Evolutionary conservation across 2,797 vertebrate genomes (phyloP), one percentile per base, ranked within the genome.

Genomic region (Zenarchopterus dispar): DNA sequence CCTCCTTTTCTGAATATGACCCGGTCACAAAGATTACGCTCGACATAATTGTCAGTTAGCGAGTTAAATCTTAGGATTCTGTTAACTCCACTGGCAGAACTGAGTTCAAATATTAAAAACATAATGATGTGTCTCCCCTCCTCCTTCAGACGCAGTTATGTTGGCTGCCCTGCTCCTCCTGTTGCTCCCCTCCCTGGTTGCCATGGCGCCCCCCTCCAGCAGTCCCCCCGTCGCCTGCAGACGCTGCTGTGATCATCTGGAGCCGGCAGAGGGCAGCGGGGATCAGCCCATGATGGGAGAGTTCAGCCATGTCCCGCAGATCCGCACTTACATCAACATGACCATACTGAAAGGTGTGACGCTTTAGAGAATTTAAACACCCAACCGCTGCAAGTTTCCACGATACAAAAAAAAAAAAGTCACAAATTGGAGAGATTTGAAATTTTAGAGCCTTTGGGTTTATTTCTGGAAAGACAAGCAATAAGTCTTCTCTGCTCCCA

Each of bases 291-390:
- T 76, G 36, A 0, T n/a, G 15, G 0, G 33, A n/a, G 13, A 33
- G 55, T 67, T 67, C 0, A 91, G 84, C 36, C 53, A 80, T 0
- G 66, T 94, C 78, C 96, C 96, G 0, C 95, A 97, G 67, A 81
- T 98, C 71, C 95, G 91, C 69, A 94, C 97, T 2, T 96, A 93
- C 79, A 97, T 99, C 86, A 96, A 98, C 87, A 97, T 99, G 91
- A 97, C 96, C 55, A 99, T 99, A 73, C 93, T 99, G 67, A 99
- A 97, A 92, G 97, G 97, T 98, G 21, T 53, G 4, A 51, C 17
- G 43, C 10, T 31, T 36, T 52, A 36, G 13, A 33, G 31, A 33
- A 1, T 6, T 18, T 8, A 31, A 8, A 4, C 21, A 16, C 23
- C 8, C 16, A 48, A 41, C 36, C 13, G 5, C 36, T 39, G 36